Base-by-base conservation (phyloP, 2,797 vertebrate species). In the Nyctibius grandis region DNA sequence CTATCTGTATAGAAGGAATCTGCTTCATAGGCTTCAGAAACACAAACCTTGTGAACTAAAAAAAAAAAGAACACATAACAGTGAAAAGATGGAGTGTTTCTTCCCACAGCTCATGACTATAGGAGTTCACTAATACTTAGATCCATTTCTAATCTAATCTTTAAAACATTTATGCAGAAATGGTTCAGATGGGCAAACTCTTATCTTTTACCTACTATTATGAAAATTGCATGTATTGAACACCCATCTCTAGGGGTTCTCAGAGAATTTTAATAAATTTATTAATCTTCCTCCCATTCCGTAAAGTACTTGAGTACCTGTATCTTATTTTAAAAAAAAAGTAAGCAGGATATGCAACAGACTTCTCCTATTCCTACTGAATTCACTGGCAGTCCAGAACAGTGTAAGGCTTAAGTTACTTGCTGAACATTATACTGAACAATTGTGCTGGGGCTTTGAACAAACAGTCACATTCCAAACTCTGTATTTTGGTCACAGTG, bases 181-280 rank as follows among this genome's bases (percentile, higher is more conserved):
- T 3, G 4, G 22, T 12, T 76, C 64, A 47, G 42, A 50, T 0
- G 0, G 67, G 15, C 36, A 44, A 74, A 54, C 33, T 80, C 36
- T 61, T 69, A 29, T 10, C 15, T 86, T 72, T 68, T 61, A 36
- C 22, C 15, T 44, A 16, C 47, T 63, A 36, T 61, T 86, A 74
- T 68, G 69, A n/a, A 80, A 76, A 77, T 82, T 63, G 20, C 14
- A 19, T 15, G 5, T 48, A 56, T 50, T 63, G 21, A 70, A 40
- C 19, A 61, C 33, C 9, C 26, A 68, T 40, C 19, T 54, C 36
- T 53, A 53, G 20, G 31, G 34, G 85, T 82, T 82, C 64, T 59
- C 15, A 73, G n/a, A 51, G 20, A 65, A 65, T 85, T 86, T 90
- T 65, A 80, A 70, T 4, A 33, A 78, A 15, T 63, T 47, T 65